Base-by-base conservation (phyloP, 92 coral and sea anemone genomes). In the Porites lobata region DNA sequence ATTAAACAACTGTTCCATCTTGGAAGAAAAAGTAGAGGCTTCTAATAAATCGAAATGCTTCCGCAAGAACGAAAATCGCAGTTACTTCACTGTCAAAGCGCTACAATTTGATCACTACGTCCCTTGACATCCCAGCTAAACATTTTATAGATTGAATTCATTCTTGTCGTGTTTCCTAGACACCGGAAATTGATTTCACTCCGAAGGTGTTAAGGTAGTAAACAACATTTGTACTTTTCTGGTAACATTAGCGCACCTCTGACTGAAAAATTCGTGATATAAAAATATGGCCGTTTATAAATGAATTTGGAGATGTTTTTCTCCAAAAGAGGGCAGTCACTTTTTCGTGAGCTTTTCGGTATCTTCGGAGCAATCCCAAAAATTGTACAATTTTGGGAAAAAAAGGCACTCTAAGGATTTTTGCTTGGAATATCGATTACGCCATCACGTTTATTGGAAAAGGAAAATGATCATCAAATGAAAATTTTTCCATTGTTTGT, bases 171-270 rank as follows among this genome's bases (percentile, higher is more conserved):
- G 20, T 9, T 24, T 24, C 53, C 52, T 13, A 7, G 43, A 54
- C 26, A 53, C 38, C 54, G 56, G 52, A 38, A 38, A 24, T 43
- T 32, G 12, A 69, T 7, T 58, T 71, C n/a, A 71, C 14, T 38
- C 47, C 29, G 50, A 50, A 59, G 61, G 87, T 61, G 79, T 72
- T 58, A 70, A 20, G 72, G 53, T 38, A 10, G 9, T 26, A 70
- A 82, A 70, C 66, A 57, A 43, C 5, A 21, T 21, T 63, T 83
- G 78, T 62, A 29, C 69, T 43, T 72, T 38, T 38, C 47, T 38
- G 47, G 47, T 38, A 38, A 38, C 47, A 38, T 38, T 3, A 38
- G 47, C 47, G 47, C 4, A 38, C 0, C 47, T 38, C 47, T 38
- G 47, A 38, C 47, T 38, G 47, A 38, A 38, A 38, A 38, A 38